phyloP scores from a whole-genome alignment of 2,113 vertebrate genomes.

The Brachionichthys hirsutus region DNA sequence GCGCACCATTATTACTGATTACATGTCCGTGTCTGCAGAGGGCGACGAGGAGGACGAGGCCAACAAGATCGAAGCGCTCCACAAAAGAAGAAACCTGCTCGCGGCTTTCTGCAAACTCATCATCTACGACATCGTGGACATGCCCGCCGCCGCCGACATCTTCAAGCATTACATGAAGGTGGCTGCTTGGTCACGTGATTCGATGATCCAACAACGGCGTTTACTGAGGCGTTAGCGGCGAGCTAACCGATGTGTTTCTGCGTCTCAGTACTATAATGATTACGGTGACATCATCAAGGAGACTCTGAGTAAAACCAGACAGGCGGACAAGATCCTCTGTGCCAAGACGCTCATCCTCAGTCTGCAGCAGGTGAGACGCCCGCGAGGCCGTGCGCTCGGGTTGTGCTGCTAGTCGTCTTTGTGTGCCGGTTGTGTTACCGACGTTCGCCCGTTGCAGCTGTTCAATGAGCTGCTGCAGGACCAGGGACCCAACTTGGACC shows the following conservation, averaged over 20 bases:
- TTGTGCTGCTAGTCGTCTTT: too few relatives aligned
- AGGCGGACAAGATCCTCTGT: constrained; percentile 98
- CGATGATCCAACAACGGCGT: too few relatives aligned
- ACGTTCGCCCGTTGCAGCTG: constrained; percentile 75
- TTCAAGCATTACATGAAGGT: constrained; percentile 99
- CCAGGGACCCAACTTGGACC: constrained; percentile 95
- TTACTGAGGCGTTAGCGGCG: too few relatives aligned
- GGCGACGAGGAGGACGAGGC: constrained; percentile 99
- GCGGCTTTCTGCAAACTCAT: constrained; percentile 99
- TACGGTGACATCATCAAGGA: constrained; percentile 99
- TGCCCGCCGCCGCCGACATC: constrained; percentile 98
- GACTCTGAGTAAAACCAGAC: constrained; percentile 97
- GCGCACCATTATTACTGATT: not conserved
- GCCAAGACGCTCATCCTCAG: constrained; percentile 99
- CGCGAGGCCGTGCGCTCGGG: too few relatives aligned
- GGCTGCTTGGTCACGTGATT: not conserved
- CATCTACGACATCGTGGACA: constrained; percentile 98
- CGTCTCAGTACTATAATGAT: constrained; percentile 93
- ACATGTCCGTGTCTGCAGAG: constrained; percentile 73
- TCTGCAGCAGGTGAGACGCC: constrained; percentile 89
- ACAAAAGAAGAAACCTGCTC: constrained; percentile 97
- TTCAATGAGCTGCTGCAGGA: constrained; percentile 98
- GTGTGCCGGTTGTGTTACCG: not conserved
- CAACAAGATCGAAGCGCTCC: constrained; percentile 99
- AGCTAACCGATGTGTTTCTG: not conserved